A percentile compares a stretch with the other conserved stretches of the same genome.
phyloP scores from a whole-genome alignment of 2,113 vertebrate genomes.

The Rostratula benghalensis region DNA sequence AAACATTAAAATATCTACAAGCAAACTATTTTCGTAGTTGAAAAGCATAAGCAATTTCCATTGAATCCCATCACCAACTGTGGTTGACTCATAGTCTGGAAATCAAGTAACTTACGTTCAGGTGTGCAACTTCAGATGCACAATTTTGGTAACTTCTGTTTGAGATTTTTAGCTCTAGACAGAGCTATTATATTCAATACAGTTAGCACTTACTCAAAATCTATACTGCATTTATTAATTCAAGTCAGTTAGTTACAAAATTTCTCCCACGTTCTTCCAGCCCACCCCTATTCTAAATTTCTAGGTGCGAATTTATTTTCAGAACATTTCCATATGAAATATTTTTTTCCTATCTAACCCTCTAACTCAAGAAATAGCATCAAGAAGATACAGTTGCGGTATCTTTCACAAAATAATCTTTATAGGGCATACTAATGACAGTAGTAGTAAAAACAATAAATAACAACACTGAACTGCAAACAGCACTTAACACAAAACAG shows the following conservation, averaged over 20 bases:
- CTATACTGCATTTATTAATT: conserved; percentile 19
- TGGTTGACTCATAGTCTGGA: neutral
- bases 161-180: neutral
- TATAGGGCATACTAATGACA: neutral
- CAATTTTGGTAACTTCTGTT: neutral
- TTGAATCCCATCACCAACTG: rapidly evolving
- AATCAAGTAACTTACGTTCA: neutral
- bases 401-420: neutral
- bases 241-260: neutral
- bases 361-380: neutral
- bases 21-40: neutral
- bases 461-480: neutral
- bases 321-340: neutral
- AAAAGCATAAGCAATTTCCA: neutral
- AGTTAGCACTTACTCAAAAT: neutral
- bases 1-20: neutral
- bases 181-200: neutral
- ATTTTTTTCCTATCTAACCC: neutral
- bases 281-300: conserved; percentile 10
- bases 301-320: conserved; percentile 13
- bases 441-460: conserved; percentile 22
- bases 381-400: neutral
- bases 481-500: neutral
- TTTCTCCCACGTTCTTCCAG: conserved; percentile 16
- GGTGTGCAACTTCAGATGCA: neutral